Base-by-base conservation (phyloP, 2,888 invertebrate genomes). In the Eulithis prunata region DNA sequence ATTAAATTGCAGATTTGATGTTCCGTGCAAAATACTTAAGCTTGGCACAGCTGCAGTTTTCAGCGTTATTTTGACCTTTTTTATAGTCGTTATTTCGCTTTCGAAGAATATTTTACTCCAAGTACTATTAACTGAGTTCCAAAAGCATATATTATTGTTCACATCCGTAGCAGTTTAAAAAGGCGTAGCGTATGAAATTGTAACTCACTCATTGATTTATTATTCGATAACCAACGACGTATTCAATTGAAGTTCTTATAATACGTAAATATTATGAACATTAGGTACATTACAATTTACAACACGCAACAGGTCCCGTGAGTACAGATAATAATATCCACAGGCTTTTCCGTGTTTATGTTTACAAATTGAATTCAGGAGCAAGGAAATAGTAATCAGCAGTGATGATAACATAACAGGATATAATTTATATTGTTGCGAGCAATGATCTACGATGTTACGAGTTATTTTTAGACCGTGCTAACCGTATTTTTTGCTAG, bases 321-420 rank as follows among this genome's bases (percentile, higher is more conserved):
- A 6, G 57, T 32, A 49, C 43, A 5, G 10, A 53, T 46, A 57
- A 49, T 38, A 49, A 11, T 32, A 51, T 4, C 21, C 12, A 43
- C 13, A 32, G 14, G 32, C 43, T 8, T 55, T 51, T 13, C 54
- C 41, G 12, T 61, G 5, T 62, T 14, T 12, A 12, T 54, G 41
- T 58, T 53, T 43, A 59, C 59, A 49, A 21, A 47, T 64, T 57
- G 52, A 61, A 47, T 47, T 51, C 55, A 62, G 47, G 65, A 53
- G 10, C 47, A 52, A 57, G 65, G 61, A 57, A 53, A 47, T 61
- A 36, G 12, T 36, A 53, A 57, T 60, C 47, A 60, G 46, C 46
- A 46, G 11, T 21, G 21, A 56, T 52, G 52, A 38, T 57, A 52
- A 21, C 49, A 21, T n/a, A 12, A n/a, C 61, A 57, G 61, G 61